phyloP scores from a whole-genome alignment of 2,888 invertebrate species.

The Drosophila pseudotakahashii region DNA sequence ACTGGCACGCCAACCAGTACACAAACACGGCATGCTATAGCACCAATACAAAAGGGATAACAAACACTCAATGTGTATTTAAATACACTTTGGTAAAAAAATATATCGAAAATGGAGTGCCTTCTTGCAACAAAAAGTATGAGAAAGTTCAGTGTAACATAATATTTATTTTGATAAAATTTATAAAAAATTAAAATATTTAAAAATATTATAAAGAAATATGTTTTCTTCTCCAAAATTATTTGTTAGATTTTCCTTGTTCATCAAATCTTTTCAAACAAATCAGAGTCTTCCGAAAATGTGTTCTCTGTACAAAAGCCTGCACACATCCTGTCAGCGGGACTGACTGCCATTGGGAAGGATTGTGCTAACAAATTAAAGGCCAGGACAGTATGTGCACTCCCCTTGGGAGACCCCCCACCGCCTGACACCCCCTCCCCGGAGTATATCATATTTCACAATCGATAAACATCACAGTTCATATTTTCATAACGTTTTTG shows the following conservation, averaged over 20 bases:
- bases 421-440: not conserved
- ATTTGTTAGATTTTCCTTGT: no score
- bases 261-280: no score
- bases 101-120: not conserved
- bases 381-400: slow-evolving; percentile 52
- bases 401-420: slow-evolving; percentile 21
- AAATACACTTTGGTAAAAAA: not conserved
- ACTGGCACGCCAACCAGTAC: slow-evolving; percentile 60
- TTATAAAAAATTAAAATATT: no score
- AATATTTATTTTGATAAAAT: no score
- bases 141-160: not conserved
- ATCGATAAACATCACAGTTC: slow-evolving; percentile 82
- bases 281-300: not conserved
- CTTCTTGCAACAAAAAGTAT: not conserved
- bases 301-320: slow-evolving; percentile 22
- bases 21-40: slow-evolving; percentile 42
- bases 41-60: slow-evolving; percentile 20
- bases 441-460: slow-evolving; percentile 77
- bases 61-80: slow-evolving; percentile 3
- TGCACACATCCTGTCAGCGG: slow-evolving; percentile 40
- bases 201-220: no score
- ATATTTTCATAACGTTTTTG: slow-evolving; percentile 81
- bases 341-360: slow-evolving; percentile 39
- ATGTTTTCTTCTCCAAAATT: no score
- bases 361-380: slow-evolving; percentile 73